phyloP scores from a whole-genome alignment of 1,140 invertebrate species.

The Pseudomyrmex pallidus region DNA sequence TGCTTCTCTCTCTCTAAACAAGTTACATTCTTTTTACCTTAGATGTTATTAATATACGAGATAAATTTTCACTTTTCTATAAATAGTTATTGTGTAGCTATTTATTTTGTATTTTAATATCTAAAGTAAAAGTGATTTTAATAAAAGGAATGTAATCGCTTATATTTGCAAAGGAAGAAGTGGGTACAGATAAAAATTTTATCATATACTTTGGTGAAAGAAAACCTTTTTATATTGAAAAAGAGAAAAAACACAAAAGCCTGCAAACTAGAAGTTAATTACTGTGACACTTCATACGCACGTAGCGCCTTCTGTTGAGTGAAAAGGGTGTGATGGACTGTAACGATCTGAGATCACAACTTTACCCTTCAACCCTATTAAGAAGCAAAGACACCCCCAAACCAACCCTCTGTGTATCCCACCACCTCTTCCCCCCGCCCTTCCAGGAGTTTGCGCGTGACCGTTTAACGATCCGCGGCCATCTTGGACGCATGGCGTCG shows the following conservation, averaged over 20 bases:
- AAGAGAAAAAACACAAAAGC: background rate
- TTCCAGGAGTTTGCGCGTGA: constrained; percentile 75
- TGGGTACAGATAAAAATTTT: background rate
- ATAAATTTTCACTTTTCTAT: too few species aligned
- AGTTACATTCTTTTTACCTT: too few species aligned
- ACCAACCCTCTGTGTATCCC: constrained; percentile 64
- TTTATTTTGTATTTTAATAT: too few species aligned
- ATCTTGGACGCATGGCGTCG: constrained; percentile 81
- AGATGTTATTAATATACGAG: too few species aligned
- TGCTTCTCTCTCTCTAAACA: too few species aligned
- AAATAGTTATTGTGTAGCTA: too few species aligned
- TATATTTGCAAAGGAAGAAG: too few species aligned
- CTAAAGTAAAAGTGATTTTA: too few species aligned
- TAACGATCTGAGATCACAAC: constrained; percentile 62
- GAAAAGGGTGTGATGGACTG: constrained; percentile 40
- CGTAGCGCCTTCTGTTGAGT: background rate
- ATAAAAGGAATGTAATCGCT: too few species aligned
- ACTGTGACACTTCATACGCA: constrained; percentile 5
- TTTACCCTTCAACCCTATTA: constrained; percentile 68
- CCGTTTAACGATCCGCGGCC: constrained; percentile 78
- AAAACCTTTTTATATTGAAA: background rate
- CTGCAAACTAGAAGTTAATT: constrained; percentile 3
- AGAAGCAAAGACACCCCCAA: constrained; percentile 62
- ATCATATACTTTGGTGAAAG: background rate
- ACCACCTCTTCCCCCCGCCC: constrained; percentile 66